phyloP scores from a whole-genome alignment of 2,113 vertebrate species.

The Craseonycteris thonglongyai region DNA sequence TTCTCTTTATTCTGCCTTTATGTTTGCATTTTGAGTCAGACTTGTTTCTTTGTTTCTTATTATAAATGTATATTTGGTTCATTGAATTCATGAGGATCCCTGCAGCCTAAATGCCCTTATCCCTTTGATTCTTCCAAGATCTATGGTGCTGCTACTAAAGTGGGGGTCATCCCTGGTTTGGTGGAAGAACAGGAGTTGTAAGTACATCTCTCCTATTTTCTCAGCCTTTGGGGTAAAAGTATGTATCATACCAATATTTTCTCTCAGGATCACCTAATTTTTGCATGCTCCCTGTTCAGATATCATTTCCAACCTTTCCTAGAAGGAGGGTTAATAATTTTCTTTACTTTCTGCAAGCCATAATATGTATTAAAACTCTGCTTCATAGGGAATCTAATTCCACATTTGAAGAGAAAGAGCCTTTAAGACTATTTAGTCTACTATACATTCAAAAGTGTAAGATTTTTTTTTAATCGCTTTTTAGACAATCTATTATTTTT shows the following conservation, averaged over 20 bases:
- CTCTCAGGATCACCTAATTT: not conserved
- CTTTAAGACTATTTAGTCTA: not conserved
- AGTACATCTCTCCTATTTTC: not conserved
- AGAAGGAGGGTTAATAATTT: not conserved
- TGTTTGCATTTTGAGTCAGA: not conserved
- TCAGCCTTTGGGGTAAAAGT: not conserved
- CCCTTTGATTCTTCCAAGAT: not conserved
- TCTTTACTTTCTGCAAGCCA: not conserved
- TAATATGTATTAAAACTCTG: not conserved
- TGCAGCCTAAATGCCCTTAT: not conserved
- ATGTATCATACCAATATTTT: not conserved
- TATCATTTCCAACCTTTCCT: not conserved
- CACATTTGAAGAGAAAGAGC: not conserved
- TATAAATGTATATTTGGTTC: not conserved
- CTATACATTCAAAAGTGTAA: not conserved
- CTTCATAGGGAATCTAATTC: not conserved
- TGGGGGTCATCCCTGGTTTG: not conserved
- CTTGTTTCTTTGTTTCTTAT: not conserved
- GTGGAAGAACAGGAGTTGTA: not conserved
- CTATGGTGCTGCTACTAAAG: not conserved
- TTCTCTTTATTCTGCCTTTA: not conserved
- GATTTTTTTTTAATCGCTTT: not conserved
- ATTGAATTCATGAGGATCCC: not conserved
- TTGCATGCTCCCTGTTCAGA: not conserved
- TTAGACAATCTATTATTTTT: not conserved